Evolutionary conservation across 1,140 invertebrate species (phyloP).

Genomic region (Hestina assimilis): DNA sequence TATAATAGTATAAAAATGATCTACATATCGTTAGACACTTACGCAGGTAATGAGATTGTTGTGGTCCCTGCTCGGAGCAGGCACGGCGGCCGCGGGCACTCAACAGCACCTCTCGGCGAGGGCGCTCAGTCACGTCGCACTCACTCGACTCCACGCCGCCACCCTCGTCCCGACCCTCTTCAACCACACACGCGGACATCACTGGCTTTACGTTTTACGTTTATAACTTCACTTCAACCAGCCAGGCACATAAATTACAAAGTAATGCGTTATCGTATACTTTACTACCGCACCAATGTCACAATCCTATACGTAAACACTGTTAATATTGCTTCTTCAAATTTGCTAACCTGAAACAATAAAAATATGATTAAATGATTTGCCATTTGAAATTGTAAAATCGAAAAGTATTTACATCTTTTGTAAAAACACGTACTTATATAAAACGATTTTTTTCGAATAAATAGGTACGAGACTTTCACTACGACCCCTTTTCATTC

Average conservation of each 20-base stretch:
- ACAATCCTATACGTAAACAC: background rate
- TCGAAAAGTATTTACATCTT: background rate
- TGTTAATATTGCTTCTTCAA: background rate
- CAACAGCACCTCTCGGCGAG: constrained; percentile 69
- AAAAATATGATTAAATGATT: background rate
- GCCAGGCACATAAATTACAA: constrained; percentile 8
- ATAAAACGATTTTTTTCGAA: too few relatives aligned
- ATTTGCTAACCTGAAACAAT: constrained; percentile 7
- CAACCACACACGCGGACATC: constrained; percentile 67
- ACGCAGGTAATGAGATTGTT: constrained; percentile 77
- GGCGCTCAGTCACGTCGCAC: constrained; percentile 43
- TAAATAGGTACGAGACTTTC: too few relatives aligned
- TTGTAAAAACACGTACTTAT: too few relatives aligned
- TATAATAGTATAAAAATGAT: background rate
- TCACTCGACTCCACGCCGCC: constrained; percentile 42
- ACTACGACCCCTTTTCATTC: too few relatives aligned
- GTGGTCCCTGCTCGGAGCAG: constrained; percentile 83
- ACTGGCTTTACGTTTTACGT: constrained; percentile 22
- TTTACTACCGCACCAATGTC: constrained; percentile 4
- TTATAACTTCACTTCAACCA: background rate
- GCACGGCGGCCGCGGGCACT: constrained; percentile 77
- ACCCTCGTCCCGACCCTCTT: constrained; percentile 64
- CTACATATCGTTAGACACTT: constrained; percentile 32
- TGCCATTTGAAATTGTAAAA: background rate
- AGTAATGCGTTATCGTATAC: background rate